Percentiles rank a stretch among this genome's conserved stretches.
phyloP scores from a whole-genome alignment of 2,113 vertebrate species.

The Rhinopomastus cyanomelas region DNA sequence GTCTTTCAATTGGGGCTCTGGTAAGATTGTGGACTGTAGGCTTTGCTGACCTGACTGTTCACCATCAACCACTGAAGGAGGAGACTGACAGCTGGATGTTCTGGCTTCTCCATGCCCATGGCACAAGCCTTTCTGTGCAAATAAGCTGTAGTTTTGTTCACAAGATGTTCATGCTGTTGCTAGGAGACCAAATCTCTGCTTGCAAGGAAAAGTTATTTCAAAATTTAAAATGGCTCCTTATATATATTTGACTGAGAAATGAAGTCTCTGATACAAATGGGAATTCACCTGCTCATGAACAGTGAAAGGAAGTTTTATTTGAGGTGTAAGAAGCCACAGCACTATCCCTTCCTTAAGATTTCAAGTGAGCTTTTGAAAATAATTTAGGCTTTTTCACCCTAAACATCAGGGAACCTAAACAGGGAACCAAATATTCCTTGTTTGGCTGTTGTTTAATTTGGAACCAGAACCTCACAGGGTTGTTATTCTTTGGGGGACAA shows the following conservation, averaged over 20 bases:
- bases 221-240: neutral
- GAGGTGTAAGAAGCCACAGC: neutral
- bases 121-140: neutral
- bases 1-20: rapidly evolving
- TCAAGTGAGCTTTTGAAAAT: neutral
- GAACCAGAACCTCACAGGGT: neutral
- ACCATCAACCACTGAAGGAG: neutral
- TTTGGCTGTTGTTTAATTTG: neutral
- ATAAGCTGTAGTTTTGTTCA: neutral
- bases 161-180: conserved; percentile 32
- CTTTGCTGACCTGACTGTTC: neutral
- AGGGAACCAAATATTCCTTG: neutral
- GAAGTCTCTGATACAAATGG: neutral
- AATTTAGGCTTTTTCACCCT: neutral
- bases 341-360: neutral
- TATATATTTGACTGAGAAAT: neutral
- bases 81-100: neutral
- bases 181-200: conserved; percentile 36
- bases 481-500: neutral
- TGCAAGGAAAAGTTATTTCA: neutral
- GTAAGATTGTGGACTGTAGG: rapidly evolving
- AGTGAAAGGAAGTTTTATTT: neutral
- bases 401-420: neutral
- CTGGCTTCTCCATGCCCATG: neutral
- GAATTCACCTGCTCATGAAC: neutral